phyloP scores from a whole-genome alignment of 2,113 vertebrate species.

The Catharus bicknelli region DNA sequence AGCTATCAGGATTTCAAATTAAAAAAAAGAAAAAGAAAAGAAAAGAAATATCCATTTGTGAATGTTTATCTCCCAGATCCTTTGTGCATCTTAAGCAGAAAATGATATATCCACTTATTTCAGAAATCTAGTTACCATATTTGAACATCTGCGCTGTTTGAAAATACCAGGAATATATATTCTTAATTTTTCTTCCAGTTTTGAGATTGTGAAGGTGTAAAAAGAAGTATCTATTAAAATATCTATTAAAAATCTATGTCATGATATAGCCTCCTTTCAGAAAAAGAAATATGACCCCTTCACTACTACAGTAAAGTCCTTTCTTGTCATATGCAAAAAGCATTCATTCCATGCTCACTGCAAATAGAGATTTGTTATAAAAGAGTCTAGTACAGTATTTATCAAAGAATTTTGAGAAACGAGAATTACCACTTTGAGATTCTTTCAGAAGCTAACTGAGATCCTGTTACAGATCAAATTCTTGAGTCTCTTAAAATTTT shows the following conservation, averaged over 20 bases:
- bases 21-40: slow-evolving; percentile 46
- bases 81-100: slow-evolving; percentile 52
- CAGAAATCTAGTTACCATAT: slow-evolving; percentile 35
- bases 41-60: slow-evolving; percentile 54
- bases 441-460: background rate
- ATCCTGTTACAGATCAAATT: background rate
- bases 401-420: background rate
- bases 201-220: background rate
- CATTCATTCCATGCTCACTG: background rate
- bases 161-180: slow-evolving; percentile 6
- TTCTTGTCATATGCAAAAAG: background rate
- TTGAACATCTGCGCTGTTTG: slow-evolving; percentile 24
- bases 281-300: background rate
- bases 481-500: background rate
- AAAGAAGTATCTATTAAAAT: background rate
- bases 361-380: background rate
- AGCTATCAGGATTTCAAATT: slow-evolving; percentile 47
- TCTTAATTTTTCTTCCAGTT: background rate
- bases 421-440: background rate
- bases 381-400: background rate
- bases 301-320: background rate
- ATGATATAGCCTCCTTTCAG: background rate
- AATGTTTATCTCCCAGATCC: slow-evolving; percentile 41
- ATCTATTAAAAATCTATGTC: background rate
- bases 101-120: slow-evolving; percentile 28